Evolutionary conservation across 1,140 invertebrate species (phyloP).

Genomic region (Formica selysi): DNA sequence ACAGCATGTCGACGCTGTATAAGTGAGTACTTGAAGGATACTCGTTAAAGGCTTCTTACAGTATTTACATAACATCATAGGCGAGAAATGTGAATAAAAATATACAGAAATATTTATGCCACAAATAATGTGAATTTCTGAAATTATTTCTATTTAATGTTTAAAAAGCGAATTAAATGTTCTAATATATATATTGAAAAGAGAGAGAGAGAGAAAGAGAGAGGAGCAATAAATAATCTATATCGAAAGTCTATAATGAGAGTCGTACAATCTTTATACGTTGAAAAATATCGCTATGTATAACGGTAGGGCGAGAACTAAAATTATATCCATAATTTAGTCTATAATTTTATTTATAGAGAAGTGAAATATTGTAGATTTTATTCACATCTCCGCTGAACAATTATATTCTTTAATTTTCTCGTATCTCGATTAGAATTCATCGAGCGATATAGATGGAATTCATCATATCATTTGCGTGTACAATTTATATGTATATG

Average conservation of each 20-base stretch:
- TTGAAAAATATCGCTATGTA: conserved; percentile 8
- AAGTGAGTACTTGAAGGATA: conserved; percentile 28
- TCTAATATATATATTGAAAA: neutral
- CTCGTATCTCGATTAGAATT: conserved; percentile 54
- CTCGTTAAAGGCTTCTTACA: conserved; percentile 78
- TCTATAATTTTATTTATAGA: conserved; percentile 44
- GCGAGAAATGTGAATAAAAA: conserved; percentile 53
- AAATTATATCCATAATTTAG: conserved; percentile 15
- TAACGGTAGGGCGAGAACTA: neutral
- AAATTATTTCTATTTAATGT: neutral
- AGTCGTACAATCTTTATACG: neutral
- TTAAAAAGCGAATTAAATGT: neutral
- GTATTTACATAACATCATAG: conserved; percentile 78
- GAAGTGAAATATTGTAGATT: conserved; percentile 28
- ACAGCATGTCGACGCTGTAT: neutral
- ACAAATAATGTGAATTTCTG: neutral
- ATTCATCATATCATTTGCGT: conserved; percentile 46
- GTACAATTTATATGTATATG: conserved; percentile 67
- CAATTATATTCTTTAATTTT: conserved; percentile 51
- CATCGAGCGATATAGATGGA: conserved; percentile 60
- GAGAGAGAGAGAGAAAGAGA: too few species aligned
- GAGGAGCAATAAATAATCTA: neutral
- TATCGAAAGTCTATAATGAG: neutral
- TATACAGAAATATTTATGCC: neutral
- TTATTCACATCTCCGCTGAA: conserved; percentile 57